Base-by-base conservation (phyloP, 2,113 vertebrate genomes). In the Nibea albiflora region DNA sequence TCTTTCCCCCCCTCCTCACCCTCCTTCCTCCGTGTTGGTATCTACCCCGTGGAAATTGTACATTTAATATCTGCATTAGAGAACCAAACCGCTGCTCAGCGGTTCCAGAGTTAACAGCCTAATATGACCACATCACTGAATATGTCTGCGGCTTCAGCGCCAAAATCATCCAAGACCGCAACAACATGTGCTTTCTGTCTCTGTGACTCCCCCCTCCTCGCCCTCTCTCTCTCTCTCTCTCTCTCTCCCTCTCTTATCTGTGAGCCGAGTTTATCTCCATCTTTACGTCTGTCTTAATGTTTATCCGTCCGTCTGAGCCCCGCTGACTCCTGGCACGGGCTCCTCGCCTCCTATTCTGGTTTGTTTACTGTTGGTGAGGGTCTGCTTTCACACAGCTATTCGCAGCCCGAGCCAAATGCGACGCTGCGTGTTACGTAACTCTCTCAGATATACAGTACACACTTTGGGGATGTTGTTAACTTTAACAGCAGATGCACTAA, bases 311-410 rank as follows among this genome's bases (percentile, higher is more conserved):
- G 90, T 91, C 91, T 92, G 80, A 64, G 50, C 61, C 57, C 44
- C 0, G 20, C 35, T 56, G 67, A 35, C 68, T 86, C 71, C 73
- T 67, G 80, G 69, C 76, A 76, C 11, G 5, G 22, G 35, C 35
- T 39, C 11, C 31, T 6, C 39, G 63, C 17, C 44, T 75, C 54
- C 57, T 79, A 76, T 87, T 88, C 84, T 14, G 35, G 83, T 84
- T 77, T 94, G 85, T 94, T 93, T 92, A 80, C 86, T 26, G 44
- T 80, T 81, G 82, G 84, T 68, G 47, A 78, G 65, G 70, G 66
- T 76, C 73, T 26, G 74, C 85, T 52, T 57, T 53, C 76, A 54
- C 52, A 16, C 42, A 76, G 76, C 78, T 89, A 83, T 88, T 90
- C 74, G 62, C 79, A 7, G 60, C 47, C 68, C 50, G 47, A 73